phyloP scores from a whole-genome alignment of 1,140 invertebrate species.

The Trachymyrmex septentrionalis region DNA sequence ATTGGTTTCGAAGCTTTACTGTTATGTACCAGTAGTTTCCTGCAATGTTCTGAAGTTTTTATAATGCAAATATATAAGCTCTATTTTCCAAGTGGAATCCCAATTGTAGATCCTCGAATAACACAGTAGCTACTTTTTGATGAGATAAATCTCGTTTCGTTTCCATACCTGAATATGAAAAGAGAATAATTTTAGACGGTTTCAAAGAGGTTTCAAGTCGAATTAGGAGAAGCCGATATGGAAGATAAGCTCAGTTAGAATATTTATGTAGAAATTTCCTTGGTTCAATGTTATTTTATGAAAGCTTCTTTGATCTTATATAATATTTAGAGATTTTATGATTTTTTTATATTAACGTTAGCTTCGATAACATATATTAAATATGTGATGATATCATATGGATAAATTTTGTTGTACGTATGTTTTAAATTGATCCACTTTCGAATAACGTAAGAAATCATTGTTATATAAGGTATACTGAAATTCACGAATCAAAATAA shows the following conservation, averaged over 20 bases:
- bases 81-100: background rate
- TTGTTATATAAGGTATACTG: background rate
- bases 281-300: background rate
- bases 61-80: conserved; percentile 27
- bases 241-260: background rate
- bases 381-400: background rate
- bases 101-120: conserved; percentile 5
- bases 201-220: too few species aligned
- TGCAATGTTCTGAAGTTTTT: background rate
- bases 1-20: background rate
- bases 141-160: background rate
- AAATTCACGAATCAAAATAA: too few species aligned
- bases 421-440: background rate
- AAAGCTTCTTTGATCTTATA: background rate
- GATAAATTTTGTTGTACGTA: too few species aligned
- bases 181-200: background rate
- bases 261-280: background rate
- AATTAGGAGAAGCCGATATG: background rate
- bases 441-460: background rate
- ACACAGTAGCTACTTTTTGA: background rate
- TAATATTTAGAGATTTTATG: background rate
- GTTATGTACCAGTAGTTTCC: background rate
- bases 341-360: too few species aligned
- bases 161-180: conserved; percentile 4
- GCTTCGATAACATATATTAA: too few species aligned